Percentiles rank a stretch among this genome's conserved stretches.
phyloP scores from a whole-genome alignment of 2,113 vertebrate genomes.

The Spilogale gracilis region DNA sequence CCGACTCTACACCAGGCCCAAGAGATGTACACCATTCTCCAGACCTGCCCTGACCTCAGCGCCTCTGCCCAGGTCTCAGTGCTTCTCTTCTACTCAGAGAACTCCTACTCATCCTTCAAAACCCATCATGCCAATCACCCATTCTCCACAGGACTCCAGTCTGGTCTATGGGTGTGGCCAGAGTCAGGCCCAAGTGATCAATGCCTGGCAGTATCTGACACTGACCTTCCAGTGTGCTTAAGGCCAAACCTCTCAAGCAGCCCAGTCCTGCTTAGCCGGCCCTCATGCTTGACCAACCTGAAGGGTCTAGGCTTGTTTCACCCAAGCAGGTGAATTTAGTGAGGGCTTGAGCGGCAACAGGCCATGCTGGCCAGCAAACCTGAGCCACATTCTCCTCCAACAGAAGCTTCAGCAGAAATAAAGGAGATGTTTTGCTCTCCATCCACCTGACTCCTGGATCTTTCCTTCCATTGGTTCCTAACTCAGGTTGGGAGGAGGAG shows the following conservation, averaged over 20 bases:
- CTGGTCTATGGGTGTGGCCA: not conserved
- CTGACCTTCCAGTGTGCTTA: not conserved
- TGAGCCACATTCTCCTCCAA: not conserved
- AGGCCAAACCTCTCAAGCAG: not conserved
- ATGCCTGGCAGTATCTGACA: not conserved
- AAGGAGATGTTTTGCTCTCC: not conserved
- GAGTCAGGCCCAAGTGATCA: not conserved
- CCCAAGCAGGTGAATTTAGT: not conserved
- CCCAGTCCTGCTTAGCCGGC: not conserved
- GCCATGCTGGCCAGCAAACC: not conserved
- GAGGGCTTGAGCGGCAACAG: not conserved
- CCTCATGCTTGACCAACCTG: fast-evolving
- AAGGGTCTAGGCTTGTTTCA: not conserved
- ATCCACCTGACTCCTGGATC: not conserved
- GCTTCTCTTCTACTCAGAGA: not conserved
- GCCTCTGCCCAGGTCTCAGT: not conserved
- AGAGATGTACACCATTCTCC: not conserved
- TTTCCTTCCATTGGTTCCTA: not conserved
- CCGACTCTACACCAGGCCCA: not conserved
- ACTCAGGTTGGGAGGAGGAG: not conserved
- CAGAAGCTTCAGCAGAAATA: not conserved
- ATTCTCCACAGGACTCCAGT: not conserved
- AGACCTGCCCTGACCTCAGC: not conserved
- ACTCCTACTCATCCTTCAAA: not conserved
- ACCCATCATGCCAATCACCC: not conserved